Base-by-base conservation (phyloP, 2,113 vertebrate genomes). In the Phrynosoma blainvillii region DNA sequence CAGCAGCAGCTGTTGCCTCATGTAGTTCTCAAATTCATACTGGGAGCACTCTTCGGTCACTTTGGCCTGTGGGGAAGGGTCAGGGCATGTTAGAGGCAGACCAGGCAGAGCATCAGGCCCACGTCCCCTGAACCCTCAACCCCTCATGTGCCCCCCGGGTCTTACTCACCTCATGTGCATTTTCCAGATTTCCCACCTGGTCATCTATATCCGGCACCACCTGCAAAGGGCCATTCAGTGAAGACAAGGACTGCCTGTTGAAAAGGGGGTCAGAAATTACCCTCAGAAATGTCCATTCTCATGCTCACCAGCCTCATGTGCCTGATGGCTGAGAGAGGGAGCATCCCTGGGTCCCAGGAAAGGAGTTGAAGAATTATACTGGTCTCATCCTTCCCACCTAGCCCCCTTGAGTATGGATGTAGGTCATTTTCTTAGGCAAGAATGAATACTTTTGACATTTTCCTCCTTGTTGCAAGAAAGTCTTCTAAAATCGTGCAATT, bases 11-110 rank as follows among this genome's bases (percentile, higher is more conserved):
- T 99, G 99, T 96, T 99, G 99, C 77, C 99, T 97, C 99, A 99
- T 99, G 97, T 99, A 99, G 97, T 98, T 99, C 96, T 99, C 99
- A 25, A 99, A 99, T 94, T 99, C 99, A 0, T 99, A 99, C 96
- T 99, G 99, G 0, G 99, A 99, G 56, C 98, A 99, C 94, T 99
- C 99, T 92, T 99, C 99, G 0, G 97, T 98, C 88, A 98, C 98
- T 95, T 99, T 99, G 0, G 96, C 98, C 99, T 99, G 95, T 0
- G 23, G 23, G n/a, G 30, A 71, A 71, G 82, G 73, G 87, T 12
- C 1, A 9, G 1, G 32, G 0, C 23, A 0, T 0, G 5, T 91
- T 81, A 93, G 88, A 36, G 77, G 4, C 10, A 0, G 6, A 30
- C 59, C 1, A 54, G 14, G 25, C 14, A 7, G 4, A 18, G 42